phyloP scores from a whole-genome alignment of 1,140 invertebrate genomes.

The Hermetia illucens region DNA sequence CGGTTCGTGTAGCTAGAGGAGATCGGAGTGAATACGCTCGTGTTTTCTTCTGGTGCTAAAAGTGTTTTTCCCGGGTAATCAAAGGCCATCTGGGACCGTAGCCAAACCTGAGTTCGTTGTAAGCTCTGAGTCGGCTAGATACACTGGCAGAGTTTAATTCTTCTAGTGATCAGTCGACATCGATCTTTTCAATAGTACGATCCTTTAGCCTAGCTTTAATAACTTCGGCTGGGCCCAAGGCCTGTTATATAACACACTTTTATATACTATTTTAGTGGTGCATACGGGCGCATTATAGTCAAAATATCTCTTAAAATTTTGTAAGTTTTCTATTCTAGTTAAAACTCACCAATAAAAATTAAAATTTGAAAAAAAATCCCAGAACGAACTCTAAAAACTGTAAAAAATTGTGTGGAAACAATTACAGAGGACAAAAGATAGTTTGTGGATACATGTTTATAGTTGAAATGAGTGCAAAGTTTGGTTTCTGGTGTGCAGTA shows the following conservation, averaged over 20 bases:
- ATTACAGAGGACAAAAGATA: too few species aligned
- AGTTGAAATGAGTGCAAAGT: too few species aligned
- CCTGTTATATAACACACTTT: constrained; percentile 26
- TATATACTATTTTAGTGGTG: constrained; percentile 8
- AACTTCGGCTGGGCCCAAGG: constrained; percentile 26
- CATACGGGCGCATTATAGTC: constrained; percentile 1
- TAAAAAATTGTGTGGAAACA: too few species aligned
- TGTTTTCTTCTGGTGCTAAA: constrained; percentile 1
- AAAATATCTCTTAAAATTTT: too few species aligned
- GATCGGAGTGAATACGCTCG: not conserved
- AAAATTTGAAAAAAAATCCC: too few species aligned
- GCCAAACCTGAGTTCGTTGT: constrained; percentile 2
- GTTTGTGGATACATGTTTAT: too few species aligned
- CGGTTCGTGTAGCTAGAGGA: not conserved
- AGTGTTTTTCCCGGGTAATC: constrained; percentile 7
- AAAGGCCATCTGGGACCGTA: constrained; percentile 4
- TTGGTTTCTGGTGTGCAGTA: too few species aligned
- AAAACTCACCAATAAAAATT: too few species aligned
- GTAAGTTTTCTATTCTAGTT: constrained; percentile 1
- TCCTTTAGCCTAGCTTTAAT: constrained; percentile 27
- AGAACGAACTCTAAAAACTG: too few species aligned
- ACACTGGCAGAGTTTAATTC: constrained; percentile 28
- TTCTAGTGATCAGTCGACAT: constrained; percentile 32
- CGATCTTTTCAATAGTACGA: constrained; percentile 32
- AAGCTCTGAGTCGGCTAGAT: constrained; percentile 13